A percentile compares a stretch with the other conserved stretches of the same genome.
phyloP scores from a whole-genome alignment of 2,797 vertebrate genomes.

The Anguilla obscura region DNA sequence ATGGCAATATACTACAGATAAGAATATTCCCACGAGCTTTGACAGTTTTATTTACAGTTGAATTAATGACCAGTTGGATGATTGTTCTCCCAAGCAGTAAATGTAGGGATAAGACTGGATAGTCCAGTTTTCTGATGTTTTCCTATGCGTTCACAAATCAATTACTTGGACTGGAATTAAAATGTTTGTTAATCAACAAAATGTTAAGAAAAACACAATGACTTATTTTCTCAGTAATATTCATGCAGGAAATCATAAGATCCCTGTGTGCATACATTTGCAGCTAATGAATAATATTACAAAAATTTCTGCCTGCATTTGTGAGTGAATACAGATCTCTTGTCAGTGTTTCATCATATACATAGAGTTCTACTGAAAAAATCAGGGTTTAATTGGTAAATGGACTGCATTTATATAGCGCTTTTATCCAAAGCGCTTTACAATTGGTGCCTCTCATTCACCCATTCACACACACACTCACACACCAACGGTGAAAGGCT shows the following conservation, averaged over 20 bases:
- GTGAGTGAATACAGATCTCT: neutral
- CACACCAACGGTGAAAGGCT: too few relatives aligned
- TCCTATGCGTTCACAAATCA: neutral
- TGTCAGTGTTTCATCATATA: neutral
- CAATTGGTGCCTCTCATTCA: too few relatives aligned
- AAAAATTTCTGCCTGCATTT: neutral
- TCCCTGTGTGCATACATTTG: neutral
- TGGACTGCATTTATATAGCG: too few relatives aligned
- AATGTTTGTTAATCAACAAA: slow-evolving; percentile 2
- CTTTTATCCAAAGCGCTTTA: too few relatives aligned
- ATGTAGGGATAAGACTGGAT: neutral
- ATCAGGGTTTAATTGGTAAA: neutral
- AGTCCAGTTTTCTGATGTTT: neutral
- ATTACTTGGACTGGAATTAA: neutral
- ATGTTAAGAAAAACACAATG: neutral
- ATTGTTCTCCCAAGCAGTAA: neutral
- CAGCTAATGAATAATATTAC: neutral
- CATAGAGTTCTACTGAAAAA: neutral
- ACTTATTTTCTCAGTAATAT: neutral
- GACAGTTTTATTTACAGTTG: neutral
- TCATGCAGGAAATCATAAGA: neutral
- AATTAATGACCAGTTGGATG: neutral
- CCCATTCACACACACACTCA: too few relatives aligned
- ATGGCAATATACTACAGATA: neutral
- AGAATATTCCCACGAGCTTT: neutral